phyloP scores from a whole-genome alignment of 2,888 invertebrate species.

The Cheilosia soror region DNA sequence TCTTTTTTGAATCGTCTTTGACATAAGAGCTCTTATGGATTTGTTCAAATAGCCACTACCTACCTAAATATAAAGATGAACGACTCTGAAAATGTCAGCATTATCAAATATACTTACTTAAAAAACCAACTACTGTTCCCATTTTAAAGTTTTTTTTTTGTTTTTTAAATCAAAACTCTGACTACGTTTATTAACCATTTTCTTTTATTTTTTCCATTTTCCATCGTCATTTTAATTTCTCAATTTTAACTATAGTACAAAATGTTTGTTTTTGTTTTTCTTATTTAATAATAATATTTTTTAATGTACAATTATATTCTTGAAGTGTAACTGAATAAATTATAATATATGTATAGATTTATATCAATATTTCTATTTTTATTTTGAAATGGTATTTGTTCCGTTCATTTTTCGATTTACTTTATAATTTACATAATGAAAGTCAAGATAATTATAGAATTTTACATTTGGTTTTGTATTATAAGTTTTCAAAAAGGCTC shows the following conservation, averaged over 20 bases:
- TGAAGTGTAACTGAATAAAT: conserved; percentile 52
- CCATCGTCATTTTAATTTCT: conserved; percentile 60
- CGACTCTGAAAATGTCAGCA: no score
- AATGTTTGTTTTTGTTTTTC: conserved; percentile 62
- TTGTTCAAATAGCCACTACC: no score
- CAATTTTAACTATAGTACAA: conserved; percentile 73
- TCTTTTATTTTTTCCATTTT: conserved; percentile 63
- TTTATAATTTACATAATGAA: conserved; percentile 63
- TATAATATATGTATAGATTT: conserved; percentile 7
- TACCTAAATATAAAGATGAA: no score
- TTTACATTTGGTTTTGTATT: conserved; percentile 27
- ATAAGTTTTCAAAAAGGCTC: conserved; percentile 55
- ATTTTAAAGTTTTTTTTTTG: no score
- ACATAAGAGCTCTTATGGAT: no score
- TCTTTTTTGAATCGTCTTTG: no score
- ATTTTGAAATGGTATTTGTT: conserved; percentile 40
- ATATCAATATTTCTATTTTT: conserved; percentile 18
- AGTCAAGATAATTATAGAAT: conserved; percentile 47
- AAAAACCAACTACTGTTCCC: no score
- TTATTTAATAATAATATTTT: conserved; percentile 40
- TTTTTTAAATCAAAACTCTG: background rate
- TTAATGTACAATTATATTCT: conserved; percentile 69
- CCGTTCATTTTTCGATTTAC: conserved; percentile 2
- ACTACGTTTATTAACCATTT: conserved; percentile 66
- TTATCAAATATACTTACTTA: no score